Evolutionary conservation across 2,113 vertebrate species (phyloP).

Genomic region (Terrapene triunguis): DNA sequence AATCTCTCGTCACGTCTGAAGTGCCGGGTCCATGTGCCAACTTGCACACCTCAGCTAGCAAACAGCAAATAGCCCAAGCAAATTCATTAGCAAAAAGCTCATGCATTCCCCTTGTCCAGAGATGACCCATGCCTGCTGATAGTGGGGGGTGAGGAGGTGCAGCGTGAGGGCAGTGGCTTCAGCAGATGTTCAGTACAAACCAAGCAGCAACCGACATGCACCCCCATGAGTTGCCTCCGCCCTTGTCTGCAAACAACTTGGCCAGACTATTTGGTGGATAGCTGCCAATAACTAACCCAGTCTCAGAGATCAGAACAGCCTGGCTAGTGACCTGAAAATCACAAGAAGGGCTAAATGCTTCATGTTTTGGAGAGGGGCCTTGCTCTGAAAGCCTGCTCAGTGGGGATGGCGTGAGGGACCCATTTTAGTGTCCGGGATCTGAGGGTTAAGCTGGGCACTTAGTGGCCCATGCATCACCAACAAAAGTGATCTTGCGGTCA

Average conservation of each 20-base stretch:
- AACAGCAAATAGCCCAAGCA: not conserved
- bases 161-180: too few relatives aligned
- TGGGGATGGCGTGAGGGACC: too few relatives aligned
- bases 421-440: too few relatives aligned
- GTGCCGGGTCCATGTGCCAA: not conserved
- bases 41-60: not conserved
- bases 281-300: conserved; percentile 32
- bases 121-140: too few relatives aligned
- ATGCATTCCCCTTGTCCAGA: not conserved
- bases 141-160: too few relatives aligned
- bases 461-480: too few relatives aligned
- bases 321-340: conserved; percentile 35
- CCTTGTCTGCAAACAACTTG: not conserved
- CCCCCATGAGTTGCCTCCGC: too few relatives aligned
- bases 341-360: conserved; percentile 16
- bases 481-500: too few relatives aligned
- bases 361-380: not conserved
- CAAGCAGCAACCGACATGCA: too few relatives aligned
- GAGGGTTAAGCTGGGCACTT: too few relatives aligned
- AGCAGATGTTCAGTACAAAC: too few relatives aligned
- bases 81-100: conserved; percentile 23
- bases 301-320: conserved; percentile 13
- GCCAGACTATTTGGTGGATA: conserved; percentile 25
- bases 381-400: too few relatives aligned
- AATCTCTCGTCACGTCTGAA: not conserved